A percentile compares a stretch with the other conserved stretches of the same genome.
Evolutionary conservation across 2,888 invertebrate genomes (phyloP).

Genomic region (Drosophila lutescens): DNA sequence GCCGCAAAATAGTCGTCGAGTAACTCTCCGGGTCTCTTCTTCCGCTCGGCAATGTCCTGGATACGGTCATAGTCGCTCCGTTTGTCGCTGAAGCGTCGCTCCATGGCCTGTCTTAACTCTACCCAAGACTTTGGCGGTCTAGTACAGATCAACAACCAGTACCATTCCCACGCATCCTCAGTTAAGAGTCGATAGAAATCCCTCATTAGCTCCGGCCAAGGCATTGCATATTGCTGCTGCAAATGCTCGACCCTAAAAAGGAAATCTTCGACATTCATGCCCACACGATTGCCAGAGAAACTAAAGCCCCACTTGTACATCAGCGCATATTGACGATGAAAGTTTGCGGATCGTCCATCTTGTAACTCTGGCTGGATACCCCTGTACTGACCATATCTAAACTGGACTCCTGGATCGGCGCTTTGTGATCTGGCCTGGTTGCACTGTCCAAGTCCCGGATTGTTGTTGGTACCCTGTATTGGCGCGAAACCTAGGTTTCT

Average conservation of each 20-base stretch:
- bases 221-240: not conserved
- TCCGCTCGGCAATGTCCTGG: not conserved
- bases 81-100: not conserved
- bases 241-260: not conserved
- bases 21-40: not conserved
- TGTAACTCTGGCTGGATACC: too few relatives aligned
- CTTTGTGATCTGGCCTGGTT: too few relatives aligned
- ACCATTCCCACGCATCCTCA: not conserved
- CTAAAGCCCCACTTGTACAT: too few relatives aligned
- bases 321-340: too few relatives aligned
- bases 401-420: too few relatives aligned
- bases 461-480: too few relatives aligned
- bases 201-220: not conserved
- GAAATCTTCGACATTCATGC: too few relatives aligned
- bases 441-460: too few relatives aligned
- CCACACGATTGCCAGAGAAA: too few relatives aligned
- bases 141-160: not conserved
- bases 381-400: too few relatives aligned
- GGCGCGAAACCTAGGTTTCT: too few relatives aligned
- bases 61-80: not conserved
- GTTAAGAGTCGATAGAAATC: not conserved
- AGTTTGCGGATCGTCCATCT: too few relatives aligned
- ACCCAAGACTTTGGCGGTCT: not conserved
- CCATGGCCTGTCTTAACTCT: not conserved
- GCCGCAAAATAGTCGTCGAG: not conserved